Percentiles rank a stretch among this genome's conserved stretches.
phyloP scores from a whole-genome alignment of 2,888 invertebrate species.

The Amphiduros pacificus region DNA sequence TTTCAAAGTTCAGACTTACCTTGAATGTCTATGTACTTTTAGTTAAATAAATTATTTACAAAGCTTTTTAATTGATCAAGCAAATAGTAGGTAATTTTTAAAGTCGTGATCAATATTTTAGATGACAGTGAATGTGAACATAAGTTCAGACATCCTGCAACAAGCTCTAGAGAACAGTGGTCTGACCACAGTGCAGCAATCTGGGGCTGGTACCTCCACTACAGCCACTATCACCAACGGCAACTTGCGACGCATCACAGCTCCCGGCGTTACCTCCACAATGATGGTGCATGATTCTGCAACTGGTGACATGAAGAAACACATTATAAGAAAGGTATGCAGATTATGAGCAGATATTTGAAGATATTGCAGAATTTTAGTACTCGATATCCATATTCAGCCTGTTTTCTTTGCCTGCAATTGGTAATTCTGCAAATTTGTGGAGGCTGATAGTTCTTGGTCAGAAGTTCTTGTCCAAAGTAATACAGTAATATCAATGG shows the following conservation, averaged over 20 bases:
- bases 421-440: neutral
- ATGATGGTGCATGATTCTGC: slow-evolving; percentile 54
- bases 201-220: neutral
- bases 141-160: slow-evolving; percentile 62
- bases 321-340: slow-evolving; percentile 64
- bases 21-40: no score
- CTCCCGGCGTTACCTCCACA: slow-evolving; percentile 10
- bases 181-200: slow-evolving; percentile 35
- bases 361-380: no score
- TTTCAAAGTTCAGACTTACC: neutral
- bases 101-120: neutral
- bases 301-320: slow-evolving; percentile 54
- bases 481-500: neutral
- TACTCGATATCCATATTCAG: no score
- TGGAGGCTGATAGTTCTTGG: neutral
- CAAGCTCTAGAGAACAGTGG: slow-evolving; percentile 64
- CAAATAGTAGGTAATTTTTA: no score
- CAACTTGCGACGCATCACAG: neutral
- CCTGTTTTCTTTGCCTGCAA: no score
- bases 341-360: no score
- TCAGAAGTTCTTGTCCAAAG: neutral
- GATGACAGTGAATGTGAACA: slow-evolving; percentile 6
- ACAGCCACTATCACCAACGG: neutral
- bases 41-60: no score
- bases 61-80: no score